Conservation (phyloP, 2,888 invertebrate genomes). For the Oscheius sp. region DNA sequence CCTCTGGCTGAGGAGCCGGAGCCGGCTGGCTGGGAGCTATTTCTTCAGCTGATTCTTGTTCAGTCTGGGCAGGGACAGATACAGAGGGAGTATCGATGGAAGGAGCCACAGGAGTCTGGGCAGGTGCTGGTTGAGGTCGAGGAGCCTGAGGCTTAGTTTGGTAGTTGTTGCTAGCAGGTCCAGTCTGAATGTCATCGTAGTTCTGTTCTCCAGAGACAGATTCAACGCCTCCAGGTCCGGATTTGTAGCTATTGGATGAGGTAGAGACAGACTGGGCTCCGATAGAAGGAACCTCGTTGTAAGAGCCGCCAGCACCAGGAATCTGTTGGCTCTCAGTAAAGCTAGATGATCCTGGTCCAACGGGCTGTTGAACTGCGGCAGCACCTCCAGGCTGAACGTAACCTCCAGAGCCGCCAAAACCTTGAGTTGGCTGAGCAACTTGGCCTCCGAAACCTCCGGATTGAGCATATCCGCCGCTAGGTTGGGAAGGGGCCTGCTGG, state of each 20-base stretch:
- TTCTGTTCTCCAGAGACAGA: conserved; percentile 1
- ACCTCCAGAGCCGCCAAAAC: neutral
- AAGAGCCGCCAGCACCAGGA: conserved; percentile 17
- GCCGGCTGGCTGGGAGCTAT: neutral
- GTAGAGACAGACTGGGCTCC: neutral
- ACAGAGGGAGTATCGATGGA: conserved; percentile 20
- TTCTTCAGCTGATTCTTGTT: neutral
- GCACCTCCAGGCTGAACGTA: neutral
- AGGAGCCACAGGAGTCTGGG: conserved; percentile 9
- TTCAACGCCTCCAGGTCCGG: neutral
- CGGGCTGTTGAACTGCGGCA: conserved; percentile 1
- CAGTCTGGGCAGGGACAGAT: conserved; percentile 6
- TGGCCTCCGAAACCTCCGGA: neutral
- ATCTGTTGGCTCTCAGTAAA: neutral
- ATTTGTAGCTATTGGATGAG: neutral
- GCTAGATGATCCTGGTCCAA: no score
- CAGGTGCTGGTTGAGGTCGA: neutral
- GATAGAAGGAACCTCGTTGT: conserved; percentile 1
- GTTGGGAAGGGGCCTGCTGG: conserved; percentile 5
- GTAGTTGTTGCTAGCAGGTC: neutral
- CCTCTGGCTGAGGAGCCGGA: neutral
- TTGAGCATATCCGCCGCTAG: conserved; percentile 9
- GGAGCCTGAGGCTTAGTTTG: conserved; percentile 1
- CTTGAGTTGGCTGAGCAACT: no score
- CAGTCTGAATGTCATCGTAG: conserved; percentile 14